These are phyloP conservation scores for Bubo bubo DNA, from an alignment of 2,113 vertebrate species.

Conservation along the genomic window DNA sequence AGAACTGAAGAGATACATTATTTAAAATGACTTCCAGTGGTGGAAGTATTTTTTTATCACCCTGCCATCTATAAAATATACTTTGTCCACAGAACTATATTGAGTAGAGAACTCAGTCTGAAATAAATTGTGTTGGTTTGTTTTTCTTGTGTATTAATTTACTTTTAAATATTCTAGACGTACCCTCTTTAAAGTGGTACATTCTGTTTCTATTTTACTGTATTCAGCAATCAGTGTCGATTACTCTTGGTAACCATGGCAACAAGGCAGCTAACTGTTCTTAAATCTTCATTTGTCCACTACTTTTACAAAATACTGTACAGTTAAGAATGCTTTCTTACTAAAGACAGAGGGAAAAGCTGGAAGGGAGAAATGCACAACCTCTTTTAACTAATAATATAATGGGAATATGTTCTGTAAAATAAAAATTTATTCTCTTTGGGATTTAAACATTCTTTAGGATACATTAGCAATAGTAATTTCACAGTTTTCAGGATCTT, in stretches of 20 bases:
- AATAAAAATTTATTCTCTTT: neutral
- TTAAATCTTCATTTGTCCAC: constrained; percentile 78
- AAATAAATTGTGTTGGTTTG: constrained; percentile 28
- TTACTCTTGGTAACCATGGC: constrained; percentile 74
- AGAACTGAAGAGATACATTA: constrained; percentile 41
- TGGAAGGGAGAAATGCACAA: neutral
- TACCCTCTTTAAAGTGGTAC: constrained; percentile 70
- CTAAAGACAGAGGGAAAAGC: constrained; percentile 2
- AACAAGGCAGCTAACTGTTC: constrained; percentile 73
- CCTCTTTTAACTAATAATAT: neutral
- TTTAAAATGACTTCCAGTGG: constrained; percentile 37
- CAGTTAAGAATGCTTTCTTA: constrained; percentile 41
- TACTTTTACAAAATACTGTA: constrained; percentile 69
- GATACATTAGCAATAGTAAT: neutral
- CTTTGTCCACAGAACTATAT: constrained; percentile 40
- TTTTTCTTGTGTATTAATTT: constrained; percentile 50
- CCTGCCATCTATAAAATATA: neutral
- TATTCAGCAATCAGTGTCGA: constrained; percentile 78
- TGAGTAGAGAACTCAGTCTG: constrained; percentile 16
- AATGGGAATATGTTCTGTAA: neutral
- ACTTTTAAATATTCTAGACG: constrained; percentile 52
- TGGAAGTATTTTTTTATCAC: constrained; percentile 23
- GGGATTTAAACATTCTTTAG: neutral
- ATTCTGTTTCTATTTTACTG: constrained; percentile 70
- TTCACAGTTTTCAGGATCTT: neutral